Evolutionary conservation across 2,888 invertebrate species (phyloP).

Genomic region (Athetis lepigone): DNA sequence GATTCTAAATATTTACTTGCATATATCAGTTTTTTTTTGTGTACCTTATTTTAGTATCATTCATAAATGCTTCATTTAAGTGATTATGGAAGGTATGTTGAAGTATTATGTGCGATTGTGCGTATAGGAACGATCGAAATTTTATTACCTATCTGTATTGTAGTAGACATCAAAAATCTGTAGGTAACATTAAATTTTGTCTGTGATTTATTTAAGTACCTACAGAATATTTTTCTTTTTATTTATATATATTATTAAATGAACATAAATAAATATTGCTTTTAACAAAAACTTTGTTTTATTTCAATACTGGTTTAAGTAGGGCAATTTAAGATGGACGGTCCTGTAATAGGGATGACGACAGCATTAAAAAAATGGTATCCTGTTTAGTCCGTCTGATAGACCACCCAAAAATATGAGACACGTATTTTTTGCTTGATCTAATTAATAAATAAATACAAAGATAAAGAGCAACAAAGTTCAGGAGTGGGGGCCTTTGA

Average conservation of each 20-base stretch:
- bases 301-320: constrained; percentile 5
- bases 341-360: background rate
- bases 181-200: constrained; percentile 51
- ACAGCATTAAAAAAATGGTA: no score
- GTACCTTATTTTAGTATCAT: no score
- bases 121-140: background rate
- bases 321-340: no score
- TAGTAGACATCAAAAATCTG: constrained; percentile 5
- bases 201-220: constrained; percentile 68
- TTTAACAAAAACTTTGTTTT: constrained; percentile 45
- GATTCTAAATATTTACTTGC: no score
- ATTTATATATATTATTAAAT: constrained; percentile 58
- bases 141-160: background rate
- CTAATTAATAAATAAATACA: no score
- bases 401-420: no score
- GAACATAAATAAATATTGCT: constrained; percentile 63
- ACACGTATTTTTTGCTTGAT: no score
- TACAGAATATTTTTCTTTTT: constrained; percentile 56
- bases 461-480: no score
- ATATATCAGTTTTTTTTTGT: no score
- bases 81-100: background rate
- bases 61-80: no score
- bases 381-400: no score
- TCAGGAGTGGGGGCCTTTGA: no score
- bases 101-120: background rate